A percentile compares a stretch with the other conserved stretches of the same genome.
Conservation (phyloP, 2,888 invertebrate genomes). For the Xestia c-nigrum region DNA sequence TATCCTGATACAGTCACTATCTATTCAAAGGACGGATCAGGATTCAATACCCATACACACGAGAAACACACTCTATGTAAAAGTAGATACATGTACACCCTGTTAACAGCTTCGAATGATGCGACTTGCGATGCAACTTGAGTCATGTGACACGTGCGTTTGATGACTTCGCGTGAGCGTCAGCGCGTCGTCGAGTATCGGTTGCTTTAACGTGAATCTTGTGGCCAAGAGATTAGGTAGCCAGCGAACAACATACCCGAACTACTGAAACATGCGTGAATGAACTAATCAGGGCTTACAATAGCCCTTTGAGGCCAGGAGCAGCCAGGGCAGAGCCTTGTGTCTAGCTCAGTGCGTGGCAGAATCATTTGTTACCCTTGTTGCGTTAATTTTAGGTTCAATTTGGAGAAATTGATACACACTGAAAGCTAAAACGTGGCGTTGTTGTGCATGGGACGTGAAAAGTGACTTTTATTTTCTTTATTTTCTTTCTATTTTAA, state of each 20-base stretch:
- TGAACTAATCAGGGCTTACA: conserved; percentile 1
- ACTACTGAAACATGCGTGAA: conserved; percentile 11
- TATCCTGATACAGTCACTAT: neutral
- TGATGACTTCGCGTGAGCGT: neutral
- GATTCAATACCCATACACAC: neutral
- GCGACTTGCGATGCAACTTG: neutral
- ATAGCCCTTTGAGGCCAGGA: conserved; percentile 5
- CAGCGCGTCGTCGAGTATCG: neutral
- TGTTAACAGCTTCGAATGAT: neutral
- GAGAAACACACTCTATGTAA: neutral
- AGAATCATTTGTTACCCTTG: no score
- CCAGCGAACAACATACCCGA: neutral
- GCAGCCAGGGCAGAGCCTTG: neutral
- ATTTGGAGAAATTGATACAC: no score
- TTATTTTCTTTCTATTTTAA: neutral
- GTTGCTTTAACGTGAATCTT: neutral
- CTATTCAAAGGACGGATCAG: neutral
- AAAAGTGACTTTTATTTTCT: no score
- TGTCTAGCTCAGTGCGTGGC: neutral
- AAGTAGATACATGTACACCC: neutral
- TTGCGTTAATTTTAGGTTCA: neutral
- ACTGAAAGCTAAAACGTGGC: no score
- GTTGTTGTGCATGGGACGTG: neutral
- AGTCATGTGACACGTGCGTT: neutral
- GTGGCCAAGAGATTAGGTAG: neutral